A percentile compares a stretch with the other conserved stretches of the same genome.
Evolutionary conservation across 2,797 vertebrate species (phyloP).

Genomic region (Spinibarbus caldwelli): DNA sequence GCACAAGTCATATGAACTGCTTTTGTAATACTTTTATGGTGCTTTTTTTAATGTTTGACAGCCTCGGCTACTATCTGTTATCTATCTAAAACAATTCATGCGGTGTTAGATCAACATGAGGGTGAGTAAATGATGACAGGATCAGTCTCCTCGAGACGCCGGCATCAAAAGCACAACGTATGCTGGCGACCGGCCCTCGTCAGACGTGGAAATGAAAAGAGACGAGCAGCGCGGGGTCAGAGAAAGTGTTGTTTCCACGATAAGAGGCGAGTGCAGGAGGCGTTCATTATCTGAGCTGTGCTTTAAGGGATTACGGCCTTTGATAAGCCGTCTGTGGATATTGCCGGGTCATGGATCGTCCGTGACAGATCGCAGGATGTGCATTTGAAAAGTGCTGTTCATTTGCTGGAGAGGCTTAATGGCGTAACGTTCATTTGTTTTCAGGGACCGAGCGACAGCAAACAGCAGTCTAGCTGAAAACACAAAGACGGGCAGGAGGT

Average conservation of each 20-base stretch:
- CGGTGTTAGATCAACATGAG: background rate
- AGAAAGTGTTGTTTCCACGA: conserved; percentile 39
- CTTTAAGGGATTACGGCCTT: conserved; percentile 62
- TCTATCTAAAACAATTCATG: background rate
- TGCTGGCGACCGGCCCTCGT: background rate
- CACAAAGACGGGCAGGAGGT: conserved; percentile 3
- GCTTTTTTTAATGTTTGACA: background rate
- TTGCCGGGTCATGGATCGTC: background rate
- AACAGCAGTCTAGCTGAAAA: conserved; percentile 6
- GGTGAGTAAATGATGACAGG: background rate
- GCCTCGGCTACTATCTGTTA: background rate
- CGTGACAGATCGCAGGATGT: background rate
- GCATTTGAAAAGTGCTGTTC: too few species aligned
- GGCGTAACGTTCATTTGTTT: conserved; percentile 8
- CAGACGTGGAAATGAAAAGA: conserved; percentile 8
- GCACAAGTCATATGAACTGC: background rate
- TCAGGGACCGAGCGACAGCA: background rate
- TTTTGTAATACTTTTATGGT: background rate
- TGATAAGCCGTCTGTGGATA: conserved; percentile 55
- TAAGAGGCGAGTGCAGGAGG: conserved; percentile 22
- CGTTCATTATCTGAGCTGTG: conserved; percentile 61
- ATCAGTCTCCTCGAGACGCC: background rate
- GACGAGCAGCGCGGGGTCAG: conserved; percentile 19
- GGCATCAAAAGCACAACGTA: conserved; percentile 10
- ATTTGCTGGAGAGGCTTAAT: background rate